Evolutionary conservation across 2,113 vertebrate genomes (phyloP), one percentile per base, ranked within the genome.

Genomic region (Xiphophorus hellerii): DNA sequence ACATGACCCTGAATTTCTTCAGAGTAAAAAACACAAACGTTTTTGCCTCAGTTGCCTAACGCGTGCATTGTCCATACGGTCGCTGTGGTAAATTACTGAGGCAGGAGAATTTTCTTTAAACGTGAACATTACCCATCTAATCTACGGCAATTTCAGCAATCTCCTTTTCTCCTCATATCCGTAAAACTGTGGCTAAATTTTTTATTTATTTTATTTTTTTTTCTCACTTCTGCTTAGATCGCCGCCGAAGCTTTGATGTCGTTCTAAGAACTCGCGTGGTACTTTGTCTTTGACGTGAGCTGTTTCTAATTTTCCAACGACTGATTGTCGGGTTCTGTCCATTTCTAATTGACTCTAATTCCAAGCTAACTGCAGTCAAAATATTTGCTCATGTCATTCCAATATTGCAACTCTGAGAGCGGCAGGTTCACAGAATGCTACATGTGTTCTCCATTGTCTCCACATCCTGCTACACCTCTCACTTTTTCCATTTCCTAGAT

Each of bases 311-410:
- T 93, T 74, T 22, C 61, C 89, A 8, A 10, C 3, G 87, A 93
- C 88, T 93, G 90, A 94, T 94, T 86, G 89, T 66, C 2, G 68
- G 64, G 77, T 82, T 78, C 80, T 84, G 91, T 90, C 87, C 90
- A 17, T 25, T 88, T 92, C 92, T 93, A 93, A 94, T 93, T 92
- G 90, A 76, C 78, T 87, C 71, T 94, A 94, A 94, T 92, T 89
- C 87, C 84, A 27, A 69, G 90, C 93, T 93, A 94, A 92, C 88
- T 86, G 82, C 89, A 92, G 92, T 94, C 91, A 93, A 93, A 95
- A 94, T 93, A 93, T 94, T 94, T 93, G 74, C 74, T 80, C 88
- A 86, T 91, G 90, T 94, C 93, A 91, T 70, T 81, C 84, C 81
- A 82, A 91, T 91, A 84, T 63, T 61, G 75, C 90, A 84, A 66